Evolutionary conservation across 2,888 invertebrate species (phyloP).

Genomic region (Acleris cristana): DNA sequence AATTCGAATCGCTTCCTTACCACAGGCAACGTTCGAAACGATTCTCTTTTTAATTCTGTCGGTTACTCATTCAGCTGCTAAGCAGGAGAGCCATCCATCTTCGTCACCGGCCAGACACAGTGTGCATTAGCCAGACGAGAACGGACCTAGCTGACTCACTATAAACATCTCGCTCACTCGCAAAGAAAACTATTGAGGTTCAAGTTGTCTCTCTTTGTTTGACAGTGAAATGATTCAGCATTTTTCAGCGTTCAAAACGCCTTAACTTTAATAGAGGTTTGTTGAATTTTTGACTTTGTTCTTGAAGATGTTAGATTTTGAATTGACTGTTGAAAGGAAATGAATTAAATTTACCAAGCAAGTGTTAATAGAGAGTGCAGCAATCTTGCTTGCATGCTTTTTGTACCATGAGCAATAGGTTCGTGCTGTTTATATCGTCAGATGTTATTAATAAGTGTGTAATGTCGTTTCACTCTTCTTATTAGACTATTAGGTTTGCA

Average conservation of each 20-base stretch:
- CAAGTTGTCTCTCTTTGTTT: constrained; percentile 60
- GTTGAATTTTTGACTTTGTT: constrained; percentile 40
- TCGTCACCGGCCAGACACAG: constrained; percentile 72
- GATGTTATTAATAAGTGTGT: constrained; percentile 28
- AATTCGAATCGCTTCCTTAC: constrained; percentile 14
- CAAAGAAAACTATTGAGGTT: constrained; percentile 47
- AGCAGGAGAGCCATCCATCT: constrained; percentile 74
- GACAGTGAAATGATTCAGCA: constrained; percentile 71
- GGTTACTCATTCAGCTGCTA: constrained; percentile 66
- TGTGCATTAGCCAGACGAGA: constrained; percentile 71
- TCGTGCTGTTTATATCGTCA: constrained; percentile 26
- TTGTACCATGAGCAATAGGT: constrained; percentile 30
- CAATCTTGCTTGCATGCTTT: constrained; percentile 61
- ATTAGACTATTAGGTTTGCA: constrained; percentile 7
- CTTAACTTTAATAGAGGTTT: constrained; percentile 48
- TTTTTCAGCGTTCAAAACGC: constrained; percentile 55
- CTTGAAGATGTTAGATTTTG: constrained; percentile 37
- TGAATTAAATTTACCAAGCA: constrained; percentile 71
- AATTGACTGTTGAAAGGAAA: constrained; percentile 40
- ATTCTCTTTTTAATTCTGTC: constrained; percentile 50
- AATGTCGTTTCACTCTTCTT: constrained; percentile 13
- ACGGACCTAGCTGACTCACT: constrained; percentile 48
- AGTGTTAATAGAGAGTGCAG: constrained; percentile 71
- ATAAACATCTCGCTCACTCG: constrained; percentile 57
- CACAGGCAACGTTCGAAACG: constrained; percentile 37